These are phyloP conservation scores for Xyrauchen texanus DNA, from an alignment of 2,113 vertebrate genomes.

Conservation along the genomic window DNA sequence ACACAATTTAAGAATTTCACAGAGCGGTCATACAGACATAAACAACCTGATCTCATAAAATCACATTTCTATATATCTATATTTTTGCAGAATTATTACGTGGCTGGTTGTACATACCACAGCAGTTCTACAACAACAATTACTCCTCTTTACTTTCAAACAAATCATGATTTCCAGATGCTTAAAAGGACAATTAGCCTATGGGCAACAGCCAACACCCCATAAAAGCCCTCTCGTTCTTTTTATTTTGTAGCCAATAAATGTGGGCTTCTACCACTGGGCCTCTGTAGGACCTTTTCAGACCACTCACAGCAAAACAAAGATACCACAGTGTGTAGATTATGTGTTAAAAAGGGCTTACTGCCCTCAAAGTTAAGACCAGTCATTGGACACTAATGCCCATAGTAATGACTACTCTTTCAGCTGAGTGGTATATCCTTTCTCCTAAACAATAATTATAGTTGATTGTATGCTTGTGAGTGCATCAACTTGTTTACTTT, in stretches of 20 bases:
- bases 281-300: constrained; percentile 5
- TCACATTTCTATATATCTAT: too few species aligned
- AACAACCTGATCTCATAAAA: too few species aligned
- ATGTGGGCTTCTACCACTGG: neutral
- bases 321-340: constrained; percentile 12
- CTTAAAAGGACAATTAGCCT: neutral
- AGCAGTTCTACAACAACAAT: too few species aligned
- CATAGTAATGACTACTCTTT: constrained; percentile 43
- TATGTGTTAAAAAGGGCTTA: neutral
- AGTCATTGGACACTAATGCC: constrained; percentile 46
- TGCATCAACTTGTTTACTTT: constrained; percentile 62
- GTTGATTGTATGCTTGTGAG: constrained; percentile 61
- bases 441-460: constrained; percentile 66
- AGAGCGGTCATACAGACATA: too few species aligned
- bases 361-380: constrained; percentile 1
- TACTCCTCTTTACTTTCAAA: too few species aligned
- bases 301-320: constrained; percentile 1
- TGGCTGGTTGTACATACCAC: too few species aligned
- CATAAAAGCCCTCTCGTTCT: constrained; percentile 50
- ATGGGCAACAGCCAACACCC: constrained; percentile 49
- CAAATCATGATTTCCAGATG: constrained; percentile 12
- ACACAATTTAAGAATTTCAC: too few species aligned
- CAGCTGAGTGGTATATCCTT: constrained; percentile 62
- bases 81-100: too few species aligned
- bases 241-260: constrained; percentile 18